Evolutionary conservation across 2,113 vertebrate genomes (phyloP).

Genomic region (Nipponia nippon): DNA sequence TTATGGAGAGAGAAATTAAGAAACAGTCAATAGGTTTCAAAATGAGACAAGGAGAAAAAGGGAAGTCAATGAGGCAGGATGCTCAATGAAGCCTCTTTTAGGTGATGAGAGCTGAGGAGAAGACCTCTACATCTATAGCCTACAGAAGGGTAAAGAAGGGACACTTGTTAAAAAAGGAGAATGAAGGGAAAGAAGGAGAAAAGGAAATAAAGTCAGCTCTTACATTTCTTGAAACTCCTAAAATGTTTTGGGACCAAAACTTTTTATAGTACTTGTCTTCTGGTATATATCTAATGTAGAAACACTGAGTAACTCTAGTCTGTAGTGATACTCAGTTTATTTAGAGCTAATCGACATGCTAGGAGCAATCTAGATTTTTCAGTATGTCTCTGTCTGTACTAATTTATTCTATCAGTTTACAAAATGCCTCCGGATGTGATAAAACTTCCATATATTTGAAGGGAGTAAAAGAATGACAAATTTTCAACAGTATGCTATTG

Average conservation of each 20-base stretch:
- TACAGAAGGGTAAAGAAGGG: not conserved
- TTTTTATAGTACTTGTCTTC: not conserved
- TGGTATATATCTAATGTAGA: not conserved
- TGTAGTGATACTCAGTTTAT: not conserved
- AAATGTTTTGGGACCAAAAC: rapidly evolving
- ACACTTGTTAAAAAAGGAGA: not conserved
- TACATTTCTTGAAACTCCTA: not conserved
- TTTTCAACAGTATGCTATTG: not conserved
- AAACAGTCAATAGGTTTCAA: constrained; percentile 35
- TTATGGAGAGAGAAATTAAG: constrained; percentile 44
- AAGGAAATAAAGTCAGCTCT: not conserved
- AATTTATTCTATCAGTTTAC: not conserved
- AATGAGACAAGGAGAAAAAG: not conserved
- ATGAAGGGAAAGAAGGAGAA: not conserved
- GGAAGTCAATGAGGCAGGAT: not conserved
- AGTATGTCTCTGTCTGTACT: not conserved
- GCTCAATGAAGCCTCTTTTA: not conserved
- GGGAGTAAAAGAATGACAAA: not conserved
- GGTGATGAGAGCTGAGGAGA: not conserved
- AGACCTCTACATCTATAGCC: not conserved
- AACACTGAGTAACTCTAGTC: not conserved
- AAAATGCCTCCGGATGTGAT: not conserved
- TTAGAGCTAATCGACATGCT: not conserved
- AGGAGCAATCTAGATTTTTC: not conserved
- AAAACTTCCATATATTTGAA: not conserved